A percentile compares a stretch with the other conserved stretches of the same genome.
These are phyloP conservation scores for Theonella swinhoei DNA, from an alignment of 37 sponge, comb jelly and placozoan genomes.

Conservation along the genomic window DNA sequence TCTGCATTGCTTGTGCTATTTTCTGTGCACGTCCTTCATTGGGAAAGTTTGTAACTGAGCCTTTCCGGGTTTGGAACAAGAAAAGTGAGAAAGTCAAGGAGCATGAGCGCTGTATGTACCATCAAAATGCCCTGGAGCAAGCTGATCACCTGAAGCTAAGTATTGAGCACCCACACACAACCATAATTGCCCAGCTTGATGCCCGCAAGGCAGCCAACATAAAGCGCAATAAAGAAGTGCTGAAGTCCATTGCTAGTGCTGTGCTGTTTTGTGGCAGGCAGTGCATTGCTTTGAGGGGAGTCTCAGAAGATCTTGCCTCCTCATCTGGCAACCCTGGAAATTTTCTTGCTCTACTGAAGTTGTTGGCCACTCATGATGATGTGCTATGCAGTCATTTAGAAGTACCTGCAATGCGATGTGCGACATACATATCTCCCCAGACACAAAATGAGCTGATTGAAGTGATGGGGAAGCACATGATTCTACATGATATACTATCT, in stretches of 20 bases:
- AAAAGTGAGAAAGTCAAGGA: slow-evolving; percentile 16
- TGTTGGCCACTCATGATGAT: slow-evolving; percentile 8
- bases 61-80: slow-evolving; percentile 39
- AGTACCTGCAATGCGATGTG: slow-evolving; percentile 10
- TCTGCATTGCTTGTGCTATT: slow-evolving; percentile 16
- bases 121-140: slow-evolving; percentile 14
- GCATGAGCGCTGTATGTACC: slow-evolving; percentile 27
- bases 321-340: slow-evolving; percentile 27
- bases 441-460: slow-evolving; percentile 27
- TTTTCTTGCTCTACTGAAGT: slow-evolving; percentile 29
- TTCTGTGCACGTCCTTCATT: slow-evolving; percentile 1
- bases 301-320: slow-evolving; percentile 11
- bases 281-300: slow-evolving; percentile 33
- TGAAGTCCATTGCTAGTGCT: slow-evolving; percentile 20
- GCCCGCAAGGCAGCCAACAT: slow-evolving; percentile 9
- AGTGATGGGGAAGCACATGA: slow-evolving; percentile 26
- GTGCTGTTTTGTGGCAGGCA: slow-evolving; percentile 28
- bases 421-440: slow-evolving; percentile 5
- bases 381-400: not conserved
- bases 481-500: not conserved
- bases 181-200: slow-evolving; percentile 17
- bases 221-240: slow-evolving; percentile 3
- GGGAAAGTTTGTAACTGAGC: slow-evolving; percentile 20
- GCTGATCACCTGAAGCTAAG: slow-evolving; percentile 17
- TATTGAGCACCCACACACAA: slow-evolving; percentile 13